Conservation (phyloP, 2,797 vertebrate genomes). For the Florisuga fusca region DNA sequence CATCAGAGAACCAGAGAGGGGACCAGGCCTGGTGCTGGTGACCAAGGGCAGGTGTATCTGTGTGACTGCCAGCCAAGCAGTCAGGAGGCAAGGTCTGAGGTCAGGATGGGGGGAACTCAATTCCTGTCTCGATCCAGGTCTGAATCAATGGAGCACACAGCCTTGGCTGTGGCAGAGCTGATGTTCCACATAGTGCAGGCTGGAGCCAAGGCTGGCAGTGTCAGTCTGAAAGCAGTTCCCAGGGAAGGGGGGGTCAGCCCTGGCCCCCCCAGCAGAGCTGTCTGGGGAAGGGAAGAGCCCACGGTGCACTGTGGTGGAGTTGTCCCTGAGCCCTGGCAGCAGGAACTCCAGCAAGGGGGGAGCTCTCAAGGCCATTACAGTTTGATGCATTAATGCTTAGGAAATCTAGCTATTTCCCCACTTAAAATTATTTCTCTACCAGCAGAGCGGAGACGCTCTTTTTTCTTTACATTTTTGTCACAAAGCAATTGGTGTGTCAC, state of each 20-base stretch:
- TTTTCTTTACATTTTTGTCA: slow-evolving; percentile 56
- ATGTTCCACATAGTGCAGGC: neutral
- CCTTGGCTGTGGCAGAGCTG: neutral
- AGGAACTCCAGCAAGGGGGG: neutral
- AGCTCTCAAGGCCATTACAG: neutral
- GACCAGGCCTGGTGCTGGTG: rapidly evolving
- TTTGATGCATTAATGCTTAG: slow-evolving; percentile 16
- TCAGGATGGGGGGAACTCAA: neutral
- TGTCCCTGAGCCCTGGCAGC: neutral
- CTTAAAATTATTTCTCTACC: slow-evolving; percentile 39
- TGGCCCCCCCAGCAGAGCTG: neutral
- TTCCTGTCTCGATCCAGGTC: rapidly evolving
- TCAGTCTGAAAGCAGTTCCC: neutral
- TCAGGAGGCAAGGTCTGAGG: neutral
- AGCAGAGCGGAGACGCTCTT: slow-evolving; percentile 7
- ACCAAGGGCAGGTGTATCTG: neutral
- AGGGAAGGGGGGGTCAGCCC: neutral
- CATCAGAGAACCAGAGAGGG: neutral
- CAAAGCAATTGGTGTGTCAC: slow-evolving; percentile 61
- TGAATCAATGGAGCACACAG: rapidly evolving
- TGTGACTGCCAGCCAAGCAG: neutral
- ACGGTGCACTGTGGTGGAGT: rapidly evolving
- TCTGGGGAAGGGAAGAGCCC: neutral
- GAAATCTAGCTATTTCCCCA: neutral
- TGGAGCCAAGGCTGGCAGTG: neutral